Evolutionary conservation across 1,140 invertebrate species (phyloP).

Genomic region (Thalassaphorura encarpata): DNA sequence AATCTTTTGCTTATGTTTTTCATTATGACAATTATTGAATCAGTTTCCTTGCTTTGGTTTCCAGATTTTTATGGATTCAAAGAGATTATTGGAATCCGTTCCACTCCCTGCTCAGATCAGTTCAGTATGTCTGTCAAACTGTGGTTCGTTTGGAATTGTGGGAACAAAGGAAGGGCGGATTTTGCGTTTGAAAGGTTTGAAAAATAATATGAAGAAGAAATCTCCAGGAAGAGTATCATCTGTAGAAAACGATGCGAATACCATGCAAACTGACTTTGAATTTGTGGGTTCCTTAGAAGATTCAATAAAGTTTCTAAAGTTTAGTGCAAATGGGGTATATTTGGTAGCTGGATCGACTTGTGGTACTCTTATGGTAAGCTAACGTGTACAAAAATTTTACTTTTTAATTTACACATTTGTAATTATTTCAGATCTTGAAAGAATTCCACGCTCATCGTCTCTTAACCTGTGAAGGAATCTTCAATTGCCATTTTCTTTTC

Average conservation of each 20-base stretch:
- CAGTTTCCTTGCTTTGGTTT: background rate
- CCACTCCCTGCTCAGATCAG: slow-evolving; percentile 6
- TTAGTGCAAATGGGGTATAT: slow-evolving; percentile 1
- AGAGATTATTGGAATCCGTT: slow-evolving; percentile 8
- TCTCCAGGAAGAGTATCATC: background rate
- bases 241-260: background rate
- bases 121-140: slow-evolving; percentile 7
- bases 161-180: slow-evolving; percentile 11
- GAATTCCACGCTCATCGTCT: background rate
- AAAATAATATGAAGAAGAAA: no score
- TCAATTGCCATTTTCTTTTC: no score
- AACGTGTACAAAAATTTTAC: no score
- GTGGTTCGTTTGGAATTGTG: slow-evolving; percentile 1
- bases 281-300: slow-evolving; percentile 5
- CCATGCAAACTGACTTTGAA: background rate
- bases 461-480: background rate
- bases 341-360: slow-evolving; percentile 1
- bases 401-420: no score
- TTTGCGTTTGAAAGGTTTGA: no score
- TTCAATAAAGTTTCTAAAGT: slow-evolving; percentile 3
- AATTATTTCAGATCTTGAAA: background rate
- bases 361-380: background rate
- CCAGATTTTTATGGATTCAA: slow-evolving; percentile 21
- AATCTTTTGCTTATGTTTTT: no score
- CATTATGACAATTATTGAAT: background rate